Evolutionary conservation across 2,113 vertebrate species (phyloP), one percentile per base, ranked within the genome.

Genomic region (Cervus canadensis): DNA sequence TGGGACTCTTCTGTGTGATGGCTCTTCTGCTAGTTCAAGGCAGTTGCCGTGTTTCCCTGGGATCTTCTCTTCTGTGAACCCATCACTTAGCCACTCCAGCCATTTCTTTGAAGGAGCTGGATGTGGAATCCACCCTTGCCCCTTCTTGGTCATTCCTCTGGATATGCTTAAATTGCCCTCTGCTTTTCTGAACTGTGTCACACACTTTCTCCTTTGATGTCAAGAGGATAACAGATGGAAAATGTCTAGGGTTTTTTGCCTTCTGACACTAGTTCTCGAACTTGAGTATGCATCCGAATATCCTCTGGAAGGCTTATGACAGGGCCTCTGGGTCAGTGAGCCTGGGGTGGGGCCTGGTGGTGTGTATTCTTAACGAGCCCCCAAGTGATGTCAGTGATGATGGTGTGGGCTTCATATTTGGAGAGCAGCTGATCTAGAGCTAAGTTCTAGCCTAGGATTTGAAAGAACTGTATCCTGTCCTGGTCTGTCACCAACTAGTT

Each of bases 1-100:
- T 40, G 3, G 25, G 40, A 12, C n/a, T 67, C 56, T 28, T 43
- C 26, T 23, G 4, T 57, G 10, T 33, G 54, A 14, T 10, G 26
- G 30, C 45, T 40, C 36, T 33, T 67, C 45, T 26, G 28, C 13
- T 54, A 2, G 11, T 43, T 93, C 43, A 15, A 25, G 7, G 57
- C 15, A 25, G n/a, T 48, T 3, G 0, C 50, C 30, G 0, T 12
- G 11, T 25, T 60, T 64, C 54, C 30, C n/a, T 40, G 43, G 25
- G 7, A 33, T 62, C 36, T 86, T 48, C 28, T 74, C 40, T 67
- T 23, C 40, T 3, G 3, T 1, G 0, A n/a, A 19, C 30, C 54
- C 10, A 19, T 26, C 30, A 4, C 30, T 17, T 78, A 14, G 12
- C 48, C 54, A 87, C 26, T 17, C n/a, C 33, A 26, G 17, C 36